Evolutionary conservation across 2,113 vertebrate genomes (phyloP).

Genomic region (Anser cygnoides): DNA sequence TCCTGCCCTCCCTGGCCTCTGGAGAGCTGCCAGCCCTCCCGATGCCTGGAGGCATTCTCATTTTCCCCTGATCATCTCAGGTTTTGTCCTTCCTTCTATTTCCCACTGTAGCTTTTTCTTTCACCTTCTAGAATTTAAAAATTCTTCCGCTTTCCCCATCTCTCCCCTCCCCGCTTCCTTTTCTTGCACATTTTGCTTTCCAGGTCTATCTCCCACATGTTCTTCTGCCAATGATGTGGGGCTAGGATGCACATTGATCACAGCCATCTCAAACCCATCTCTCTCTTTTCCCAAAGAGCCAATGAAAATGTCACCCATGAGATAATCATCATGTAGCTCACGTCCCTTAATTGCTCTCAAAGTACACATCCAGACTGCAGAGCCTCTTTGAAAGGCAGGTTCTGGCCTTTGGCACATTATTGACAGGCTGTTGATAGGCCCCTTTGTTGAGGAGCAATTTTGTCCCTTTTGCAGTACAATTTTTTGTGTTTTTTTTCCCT

Average conservation of each 20-base stretch:
- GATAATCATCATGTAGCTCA: conserved; percentile 60
- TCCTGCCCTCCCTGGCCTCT: not conserved
- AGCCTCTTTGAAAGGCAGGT: conserved; percentile 57
- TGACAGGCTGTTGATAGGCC: conserved; percentile 64
- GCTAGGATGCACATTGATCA: conserved; percentile 44
- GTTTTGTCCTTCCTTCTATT: not conserved
- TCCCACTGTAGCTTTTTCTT: not conserved
- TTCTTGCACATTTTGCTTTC: not conserved
- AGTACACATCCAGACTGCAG: not conserved
- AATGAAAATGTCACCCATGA: conserved; percentile 62
- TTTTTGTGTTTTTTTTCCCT: not conserved
- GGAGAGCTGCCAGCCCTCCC: not conserved
- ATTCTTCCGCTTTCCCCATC: not conserved
- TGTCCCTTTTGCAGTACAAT: conserved; percentile 52
- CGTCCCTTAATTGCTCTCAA: conserved; percentile 67
- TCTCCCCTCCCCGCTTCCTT: not conserved
- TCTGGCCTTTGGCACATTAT: conserved; percentile 72
- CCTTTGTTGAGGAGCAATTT: conserved; percentile 72
- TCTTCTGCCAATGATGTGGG: not conserved
- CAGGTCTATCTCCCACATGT: not conserved
- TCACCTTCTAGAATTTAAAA: not conserved
- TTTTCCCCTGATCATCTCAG: not conserved
- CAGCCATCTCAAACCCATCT: conserved; percentile 12
- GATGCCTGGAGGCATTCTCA: not conserved
- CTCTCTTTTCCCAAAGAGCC: conserved; percentile 26